phyloP scores from a whole-genome alignment of 2,797 vertebrate genomes.

The Arnoldichthys spilopterus region DNA sequence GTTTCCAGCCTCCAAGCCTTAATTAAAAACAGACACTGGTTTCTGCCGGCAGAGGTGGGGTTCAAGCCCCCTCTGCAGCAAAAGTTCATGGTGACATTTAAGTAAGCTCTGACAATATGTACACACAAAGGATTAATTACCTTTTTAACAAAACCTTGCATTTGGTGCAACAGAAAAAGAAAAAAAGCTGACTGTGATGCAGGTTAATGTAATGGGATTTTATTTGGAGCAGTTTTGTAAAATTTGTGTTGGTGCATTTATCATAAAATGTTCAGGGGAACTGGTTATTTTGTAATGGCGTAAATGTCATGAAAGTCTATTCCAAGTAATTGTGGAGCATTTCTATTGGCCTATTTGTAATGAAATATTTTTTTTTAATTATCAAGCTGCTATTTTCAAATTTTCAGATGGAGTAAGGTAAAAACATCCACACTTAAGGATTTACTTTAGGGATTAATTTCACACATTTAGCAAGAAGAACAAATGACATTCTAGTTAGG shows the following conservation, averaged over 20 bases:
- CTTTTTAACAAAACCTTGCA: background rate
- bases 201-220: background rate
- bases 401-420: too few species aligned
- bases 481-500: too few species aligned
- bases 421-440: too few species aligned
- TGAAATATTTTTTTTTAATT: too few species aligned
- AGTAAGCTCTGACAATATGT: background rate
- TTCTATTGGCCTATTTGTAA: too few species aligned
- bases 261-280: background rate
- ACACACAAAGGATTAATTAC: background rate
- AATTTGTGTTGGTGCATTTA: background rate
- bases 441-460: too few species aligned
- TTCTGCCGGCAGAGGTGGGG: slow-evolving; percentile 36
- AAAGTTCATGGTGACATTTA: slow-evolving; percentile 20
- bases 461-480: too few species aligned
- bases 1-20: slow-evolving; percentile 44
- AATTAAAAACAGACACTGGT: slow-evolving; percentile 57
- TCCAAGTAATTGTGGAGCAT: too few species aligned
- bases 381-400: too few species aligned
- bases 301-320: too few species aligned
- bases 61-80: slow-evolving; percentile 33
- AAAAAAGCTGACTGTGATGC: background rate
- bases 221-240: background rate
- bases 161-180: background rate
- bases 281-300: too few species aligned